phyloP scores from a whole-genome alignment of 2,113 vertebrate genomes.

The Morone saxatilis region DNA sequence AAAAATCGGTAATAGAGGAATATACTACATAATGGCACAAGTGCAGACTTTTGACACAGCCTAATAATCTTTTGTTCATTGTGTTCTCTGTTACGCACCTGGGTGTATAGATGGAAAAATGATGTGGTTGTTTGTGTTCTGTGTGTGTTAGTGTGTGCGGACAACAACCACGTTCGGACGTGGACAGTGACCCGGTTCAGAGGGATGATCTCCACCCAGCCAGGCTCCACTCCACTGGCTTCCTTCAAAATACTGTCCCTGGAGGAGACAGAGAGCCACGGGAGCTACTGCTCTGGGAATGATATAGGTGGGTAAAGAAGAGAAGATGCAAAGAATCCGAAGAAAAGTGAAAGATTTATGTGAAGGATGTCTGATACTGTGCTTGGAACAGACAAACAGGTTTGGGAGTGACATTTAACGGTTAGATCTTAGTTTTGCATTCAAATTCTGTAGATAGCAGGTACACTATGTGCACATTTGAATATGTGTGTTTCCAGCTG shows the following conservation, averaged over 20 bases:
- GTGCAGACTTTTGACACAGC: neutral
- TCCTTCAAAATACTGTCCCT: conserved; percentile 97
- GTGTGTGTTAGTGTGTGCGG: conserved; percentile 90
- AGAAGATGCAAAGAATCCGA: neutral
- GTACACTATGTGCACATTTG: neutral
- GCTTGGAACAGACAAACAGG: no score
- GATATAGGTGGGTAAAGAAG: conserved; percentile 89
- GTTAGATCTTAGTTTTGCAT: neutral
- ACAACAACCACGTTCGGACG: conserved; percentile 96
- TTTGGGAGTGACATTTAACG: no score
- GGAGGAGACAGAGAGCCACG: conserved; percentile 95
- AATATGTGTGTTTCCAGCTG: neutral
- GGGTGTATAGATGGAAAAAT: neutral
- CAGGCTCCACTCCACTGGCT: conserved; percentile 95
- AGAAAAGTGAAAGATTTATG: no score
- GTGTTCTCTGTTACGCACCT: neutral
- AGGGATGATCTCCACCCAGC: conserved; percentile 98
- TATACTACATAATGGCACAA: neutral
- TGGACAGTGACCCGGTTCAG: conserved; percentile 98
- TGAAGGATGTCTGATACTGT: neutral
- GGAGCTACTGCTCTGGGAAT: conserved; percentile 95
- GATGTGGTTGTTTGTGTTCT: neutral
- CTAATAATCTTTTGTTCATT: neutral
- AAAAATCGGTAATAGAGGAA: no score
- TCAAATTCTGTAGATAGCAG: neutral